A percentile compares a stretch with the other conserved stretches of the same genome.
Conservation (phyloP, 2,797 vertebrate genomes). For the Centroberyx gerrardi region DNA sequence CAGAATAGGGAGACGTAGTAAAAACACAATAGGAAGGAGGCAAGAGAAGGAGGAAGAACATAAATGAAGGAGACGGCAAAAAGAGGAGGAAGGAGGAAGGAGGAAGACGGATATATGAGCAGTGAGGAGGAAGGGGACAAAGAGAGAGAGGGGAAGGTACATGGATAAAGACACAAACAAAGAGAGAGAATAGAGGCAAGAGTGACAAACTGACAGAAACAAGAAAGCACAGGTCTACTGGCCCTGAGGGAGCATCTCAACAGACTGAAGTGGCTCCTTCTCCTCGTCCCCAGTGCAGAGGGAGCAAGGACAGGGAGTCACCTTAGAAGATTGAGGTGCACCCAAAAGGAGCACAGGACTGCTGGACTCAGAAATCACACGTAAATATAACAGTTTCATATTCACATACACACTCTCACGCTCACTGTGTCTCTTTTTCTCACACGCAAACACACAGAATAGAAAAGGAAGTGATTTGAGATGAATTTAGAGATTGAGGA, state of each 20-base stretch:
- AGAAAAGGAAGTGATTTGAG: constrained; percentile 47
- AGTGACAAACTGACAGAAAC: constrained; percentile 51
- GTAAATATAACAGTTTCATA: constrained; percentile 34
- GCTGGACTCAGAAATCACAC: constrained; percentile 40
- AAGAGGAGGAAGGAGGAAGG: constrained; percentile 60
- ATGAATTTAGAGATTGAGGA: constrained; percentile 37
- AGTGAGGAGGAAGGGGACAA: constrained; percentile 38
- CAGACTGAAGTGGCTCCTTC: neutral
- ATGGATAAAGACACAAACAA: constrained; percentile 60
- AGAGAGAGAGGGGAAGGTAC: constrained; percentile 28
- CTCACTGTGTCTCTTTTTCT: neutral
- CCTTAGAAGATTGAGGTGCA: constrained; percentile 45
- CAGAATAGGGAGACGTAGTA: neutral
- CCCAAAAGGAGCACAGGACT: constrained; percentile 28
- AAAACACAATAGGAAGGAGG: constrained; percentile 25
- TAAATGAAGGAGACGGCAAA: constrained; percentile 46
- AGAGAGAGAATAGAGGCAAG: constrained; percentile 45
- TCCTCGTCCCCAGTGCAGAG: neutral
- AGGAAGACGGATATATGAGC: constrained; percentile 76
- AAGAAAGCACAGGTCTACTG: constrained; percentile 28
- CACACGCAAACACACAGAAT: constrained; percentile 32
- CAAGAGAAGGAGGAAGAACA: constrained; percentile 57
- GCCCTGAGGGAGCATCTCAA: constrained; percentile 51
- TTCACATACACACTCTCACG: constrained; percentile 25
- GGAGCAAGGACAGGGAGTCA: neutral